These are phyloP conservation scores for Lophius piscatorius DNA, from an alignment of 2,113 vertebrate species.

Conservation along the genomic window DNA sequence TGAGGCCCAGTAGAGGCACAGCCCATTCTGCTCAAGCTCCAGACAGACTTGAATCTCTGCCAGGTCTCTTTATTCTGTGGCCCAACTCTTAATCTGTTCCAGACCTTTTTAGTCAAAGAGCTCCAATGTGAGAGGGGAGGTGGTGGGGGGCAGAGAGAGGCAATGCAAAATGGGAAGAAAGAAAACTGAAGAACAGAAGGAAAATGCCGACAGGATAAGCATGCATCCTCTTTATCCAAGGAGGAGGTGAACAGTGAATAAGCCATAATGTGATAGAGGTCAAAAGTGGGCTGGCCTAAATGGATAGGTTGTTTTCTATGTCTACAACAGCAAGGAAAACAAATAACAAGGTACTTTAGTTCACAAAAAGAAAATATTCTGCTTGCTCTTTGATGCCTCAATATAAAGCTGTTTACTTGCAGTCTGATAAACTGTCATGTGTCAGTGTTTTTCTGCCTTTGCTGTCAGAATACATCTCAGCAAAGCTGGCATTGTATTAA, in stretches of 20 bases:
- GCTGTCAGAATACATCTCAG: slow-evolving; percentile 36
- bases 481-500: slow-evolving; percentile 46
- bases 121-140: slow-evolving; percentile 84
- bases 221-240: slow-evolving; percentile 64
- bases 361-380: slow-evolving; percentile 1
- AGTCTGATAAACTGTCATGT: slow-evolving; percentile 37
- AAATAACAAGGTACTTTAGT: neutral
- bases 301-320: slow-evolving; percentile 50
- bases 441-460: slow-evolving; percentile 32
- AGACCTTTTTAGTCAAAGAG: slow-evolving; percentile 94
- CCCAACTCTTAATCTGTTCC: slow-evolving; percentile 96
- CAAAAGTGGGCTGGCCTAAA: slow-evolving; percentile 29
- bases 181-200: slow-evolving; percentile 60
- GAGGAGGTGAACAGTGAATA: slow-evolving; percentile 58
- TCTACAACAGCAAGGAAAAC: slow-evolving; percentile 19
- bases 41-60: slow-evolving; percentile 92
- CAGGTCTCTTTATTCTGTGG: slow-evolving; percentile 92
- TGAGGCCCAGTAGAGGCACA: slow-evolving; percentile 85
- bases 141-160: slow-evolving; percentile 58
- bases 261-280: slow-evolving; percentile 46
- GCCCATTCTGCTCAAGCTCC: slow-evolving; percentile 81
- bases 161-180: slow-evolving; percentile 58
- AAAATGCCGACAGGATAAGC: slow-evolving; percentile 74
- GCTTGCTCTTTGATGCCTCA: neutral
- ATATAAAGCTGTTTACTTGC: neutral